A percentile compares a stretch with the other conserved stretches of the same genome.
Evolutionary conservation across 2,888 invertebrate genomes (phyloP).

Genomic region (Chesias legatella): DNA sequence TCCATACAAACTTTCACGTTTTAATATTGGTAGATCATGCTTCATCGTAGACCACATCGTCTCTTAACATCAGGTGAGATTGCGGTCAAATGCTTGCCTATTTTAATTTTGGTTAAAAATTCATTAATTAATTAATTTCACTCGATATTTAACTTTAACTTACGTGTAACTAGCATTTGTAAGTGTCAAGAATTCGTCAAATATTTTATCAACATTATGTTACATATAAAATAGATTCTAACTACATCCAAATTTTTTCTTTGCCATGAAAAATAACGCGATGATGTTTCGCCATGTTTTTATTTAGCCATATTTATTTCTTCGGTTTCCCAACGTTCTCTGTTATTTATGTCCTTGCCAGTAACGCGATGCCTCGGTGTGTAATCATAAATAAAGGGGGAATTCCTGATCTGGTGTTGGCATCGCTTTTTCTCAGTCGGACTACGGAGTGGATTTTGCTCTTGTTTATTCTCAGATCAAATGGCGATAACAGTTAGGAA

Average conservation of each 20-base stretch:
- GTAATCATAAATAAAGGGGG: conserved; percentile 37
- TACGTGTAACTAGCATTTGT: no score
- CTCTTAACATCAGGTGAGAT: no score
- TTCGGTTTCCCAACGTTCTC: conserved; percentile 28
- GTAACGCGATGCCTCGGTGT: conserved; percentile 26
- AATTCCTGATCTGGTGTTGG: conserved; percentile 21
- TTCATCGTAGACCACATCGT: no score
- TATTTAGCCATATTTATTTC: conserved; percentile 8
- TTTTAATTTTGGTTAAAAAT: no score
- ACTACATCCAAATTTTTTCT: conserved; percentile 9
- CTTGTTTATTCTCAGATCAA: conserved; percentile 20
- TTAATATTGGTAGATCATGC: no score
- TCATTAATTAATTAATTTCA: no score
- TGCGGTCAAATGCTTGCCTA: no score
- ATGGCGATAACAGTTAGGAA: conserved; percentile 21
- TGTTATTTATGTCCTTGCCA: conserved; percentile 37
- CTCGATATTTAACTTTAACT: no score
- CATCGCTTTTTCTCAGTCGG: conserved; percentile 24
- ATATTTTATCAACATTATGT: conserved; percentile 18
- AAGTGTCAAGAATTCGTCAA: conserved; percentile 14
- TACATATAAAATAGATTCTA: no score
- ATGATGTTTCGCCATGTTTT: conserved; percentile 29
- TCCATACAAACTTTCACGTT: no score
- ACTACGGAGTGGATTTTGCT: conserved; percentile 15
- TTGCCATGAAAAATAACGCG: conserved; percentile 18